A percentile compares a stretch with the other conserved stretches of the same genome.
phyloP scores from a whole-genome alignment of 2,888 invertebrate genomes.

The Nudaria mundana region DNA sequence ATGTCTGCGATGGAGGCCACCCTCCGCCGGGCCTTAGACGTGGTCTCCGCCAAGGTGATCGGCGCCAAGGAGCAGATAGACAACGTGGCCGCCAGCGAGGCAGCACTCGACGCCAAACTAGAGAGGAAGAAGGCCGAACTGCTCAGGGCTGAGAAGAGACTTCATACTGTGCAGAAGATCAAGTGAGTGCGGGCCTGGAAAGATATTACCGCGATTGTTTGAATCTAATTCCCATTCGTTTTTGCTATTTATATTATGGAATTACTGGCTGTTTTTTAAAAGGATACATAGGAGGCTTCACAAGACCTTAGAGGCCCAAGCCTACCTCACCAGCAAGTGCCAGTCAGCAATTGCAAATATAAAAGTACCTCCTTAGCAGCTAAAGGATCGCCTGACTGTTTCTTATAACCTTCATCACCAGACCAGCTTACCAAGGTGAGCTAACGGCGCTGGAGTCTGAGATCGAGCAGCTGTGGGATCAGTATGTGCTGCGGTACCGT shows the following conservation, averaged over 20 bases:
- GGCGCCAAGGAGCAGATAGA: conserved; percentile 89
- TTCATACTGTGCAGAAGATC: conserved; percentile 96
- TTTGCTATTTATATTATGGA: too few species aligned
- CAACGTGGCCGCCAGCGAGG: conserved; percentile 93
- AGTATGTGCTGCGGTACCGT: conserved; percentile 93
- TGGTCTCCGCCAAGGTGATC: conserved; percentile 85
- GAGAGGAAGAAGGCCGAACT: conserved; percentile 94
- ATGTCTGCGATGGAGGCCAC: conserved; percentile 89
- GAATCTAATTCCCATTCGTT: background rate
- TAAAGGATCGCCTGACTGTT: too few species aligned
- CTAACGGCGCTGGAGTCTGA: conserved; percentile 94
- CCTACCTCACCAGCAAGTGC: too few species aligned
- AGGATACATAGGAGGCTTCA: too few species aligned
- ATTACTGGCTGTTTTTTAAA: too few species aligned
- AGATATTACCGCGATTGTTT: background rate
- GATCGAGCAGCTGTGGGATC: conserved; percentile 90
- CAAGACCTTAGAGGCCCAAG: too few species aligned
- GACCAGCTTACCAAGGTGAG: conserved; percentile 98
- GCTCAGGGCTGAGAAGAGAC: conserved; percentile 94
- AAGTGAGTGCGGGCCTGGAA: conserved; percentile 77
- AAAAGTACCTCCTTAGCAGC: too few species aligned
- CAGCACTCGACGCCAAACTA: conserved; percentile 94
- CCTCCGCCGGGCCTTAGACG: conserved; percentile 87
- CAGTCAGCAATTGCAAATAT: too few species aligned
- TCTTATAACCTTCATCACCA: conserved; percentile 36